Evolutionary conservation across 2,888 invertebrate species (phyloP).

Genomic region (Zonitis immaculata): DNA sequence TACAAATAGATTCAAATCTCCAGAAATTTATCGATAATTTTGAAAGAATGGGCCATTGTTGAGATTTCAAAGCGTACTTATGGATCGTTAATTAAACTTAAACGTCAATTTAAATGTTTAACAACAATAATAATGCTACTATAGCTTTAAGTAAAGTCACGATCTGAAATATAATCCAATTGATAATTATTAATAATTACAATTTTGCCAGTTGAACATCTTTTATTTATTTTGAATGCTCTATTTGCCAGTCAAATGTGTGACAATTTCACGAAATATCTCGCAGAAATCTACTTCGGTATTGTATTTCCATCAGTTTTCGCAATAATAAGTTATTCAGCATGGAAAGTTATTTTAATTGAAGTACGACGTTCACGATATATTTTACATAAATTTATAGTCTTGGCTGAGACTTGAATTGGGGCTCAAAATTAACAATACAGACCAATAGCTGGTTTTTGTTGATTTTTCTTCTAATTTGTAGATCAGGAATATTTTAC

Average conservation of each 20-base stretch:
- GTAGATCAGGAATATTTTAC: conserved; percentile 52
- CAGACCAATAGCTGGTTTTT: too few species aligned
- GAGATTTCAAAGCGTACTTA: conserved; percentile 40
- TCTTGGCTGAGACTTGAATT: too few species aligned
- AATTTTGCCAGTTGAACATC: conserved; percentile 35
- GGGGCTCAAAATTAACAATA: too few species aligned
- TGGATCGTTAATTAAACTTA: conserved; percentile 29
- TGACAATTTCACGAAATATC: conserved; percentile 22
- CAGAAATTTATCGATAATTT: conserved; percentile 31
- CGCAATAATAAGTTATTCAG: conserved; percentile 48
- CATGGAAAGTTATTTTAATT: conserved; percentile 51
- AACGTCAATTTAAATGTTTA: conserved; percentile 35
- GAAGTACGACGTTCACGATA: too few species aligned
- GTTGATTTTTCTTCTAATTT: conserved; percentile 16
- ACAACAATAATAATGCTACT: conserved; percentile 34
- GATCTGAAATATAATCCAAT: too few species aligned
- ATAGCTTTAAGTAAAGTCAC: conserved; percentile 42
- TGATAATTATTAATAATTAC: not conserved
- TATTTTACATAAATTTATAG: too few species aligned
- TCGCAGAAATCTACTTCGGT: conserved; percentile 34
- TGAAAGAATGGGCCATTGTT: conserved; percentile 39
- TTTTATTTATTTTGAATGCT: conserved; percentile 37
- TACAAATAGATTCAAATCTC: conserved; percentile 36
- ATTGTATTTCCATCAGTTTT: conserved; percentile 53
- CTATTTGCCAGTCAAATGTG: conserved; percentile 29